Evolutionary conservation across 2,888 invertebrate species (phyloP), one percentile per base, ranked within the genome.

Genomic region (Polylopha cassiicola): DNA sequence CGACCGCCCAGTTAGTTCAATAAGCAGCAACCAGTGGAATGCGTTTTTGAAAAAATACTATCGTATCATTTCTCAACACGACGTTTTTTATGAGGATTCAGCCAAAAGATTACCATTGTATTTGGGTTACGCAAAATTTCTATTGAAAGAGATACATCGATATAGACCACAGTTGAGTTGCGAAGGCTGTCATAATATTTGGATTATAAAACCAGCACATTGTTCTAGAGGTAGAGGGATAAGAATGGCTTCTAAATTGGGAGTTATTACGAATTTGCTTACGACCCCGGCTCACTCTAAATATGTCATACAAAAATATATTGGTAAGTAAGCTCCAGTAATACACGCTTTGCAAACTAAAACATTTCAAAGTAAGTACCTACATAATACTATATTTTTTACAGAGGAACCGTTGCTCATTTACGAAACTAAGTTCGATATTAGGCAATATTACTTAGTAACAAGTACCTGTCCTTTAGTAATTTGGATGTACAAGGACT

Each of bases 301-400:
- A 80, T 95, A 92, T 72, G 90, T 96, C 15, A 90, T 95, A 4
- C 96, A 97, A 72, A 97, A 97, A 80, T 97, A 97, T 64, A 94
- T 97, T 49, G 95, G 95, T 94, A 75, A 64, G 75, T 62, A 31
- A 26, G 3, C 8, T 4, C 4, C 18, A 20, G 8, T 3, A 15
- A 10, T 34, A 17, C 20, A 24, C 9, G 21, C 32, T 20, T 33
- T 42, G 2, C 10, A 8, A 13, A 26, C 10, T 1, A 28, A 3
- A 14, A 20, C 9, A 3, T 14, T 23, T 14, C 2, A 7, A 10
- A 6, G 3, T 20, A 17, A 8, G 3, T n/a, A n/a, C n/a, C n/a
- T n/a, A n/a, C n/a, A n/a, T n/a, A n/a, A n/a, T n/a, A n/a, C 2
- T 16, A 10, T 15, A 4, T 6, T 21, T 2, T 45, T 85, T 81